Conservation (phyloP, 1,140 invertebrate species). For the Aphelenchoides fujianensis region DNA sequence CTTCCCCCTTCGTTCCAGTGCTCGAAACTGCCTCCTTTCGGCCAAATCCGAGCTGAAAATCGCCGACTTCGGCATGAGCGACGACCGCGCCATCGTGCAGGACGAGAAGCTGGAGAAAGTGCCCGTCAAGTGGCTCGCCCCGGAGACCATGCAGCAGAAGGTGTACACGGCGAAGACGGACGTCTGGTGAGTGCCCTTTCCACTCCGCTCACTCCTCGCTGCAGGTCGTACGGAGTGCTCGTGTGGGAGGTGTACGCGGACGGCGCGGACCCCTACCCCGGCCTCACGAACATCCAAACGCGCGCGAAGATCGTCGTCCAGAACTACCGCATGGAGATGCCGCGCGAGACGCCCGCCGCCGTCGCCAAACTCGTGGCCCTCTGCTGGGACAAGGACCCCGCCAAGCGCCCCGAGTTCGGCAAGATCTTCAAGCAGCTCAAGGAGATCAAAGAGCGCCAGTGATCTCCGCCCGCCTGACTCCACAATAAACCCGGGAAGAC, state of each 20-base stretch:
- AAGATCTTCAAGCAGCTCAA: constrained; percentile 21
- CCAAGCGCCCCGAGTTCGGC: constrained; percentile 22
- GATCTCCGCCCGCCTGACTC: too few relatives aligned
- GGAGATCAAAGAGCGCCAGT: too few relatives aligned
- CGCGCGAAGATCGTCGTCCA: constrained; percentile 46
- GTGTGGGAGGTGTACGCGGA: constrained; percentile 44
- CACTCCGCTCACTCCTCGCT: not conserved
- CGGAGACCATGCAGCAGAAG: constrained; percentile 57
- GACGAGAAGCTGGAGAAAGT: constrained; percentile 81
- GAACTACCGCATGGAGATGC: constrained; percentile 50
- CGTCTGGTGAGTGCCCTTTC: constrained; percentile 30
- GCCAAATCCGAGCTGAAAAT: constrained; percentile 38
- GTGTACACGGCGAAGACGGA: constrained; percentile 46
- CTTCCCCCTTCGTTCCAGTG: constrained; percentile 2
- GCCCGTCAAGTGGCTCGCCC: constrained; percentile 72
- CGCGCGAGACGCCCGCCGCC: constrained; percentile 32
- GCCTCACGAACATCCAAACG: constrained; percentile 44
- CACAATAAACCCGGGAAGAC: too few relatives aligned
- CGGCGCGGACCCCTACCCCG: constrained; percentile 47
- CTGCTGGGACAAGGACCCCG: constrained; percentile 34
- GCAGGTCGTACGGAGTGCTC: constrained; percentile 33
- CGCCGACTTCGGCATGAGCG: constrained; percentile 44
- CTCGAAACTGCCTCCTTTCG: constrained; percentile 42
- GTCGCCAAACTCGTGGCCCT: constrained; percentile 22
- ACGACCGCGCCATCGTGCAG: constrained; percentile 33